Conservation (phyloP, 2,113 vertebrate genomes). For the Cyprinus carpio region DNA sequence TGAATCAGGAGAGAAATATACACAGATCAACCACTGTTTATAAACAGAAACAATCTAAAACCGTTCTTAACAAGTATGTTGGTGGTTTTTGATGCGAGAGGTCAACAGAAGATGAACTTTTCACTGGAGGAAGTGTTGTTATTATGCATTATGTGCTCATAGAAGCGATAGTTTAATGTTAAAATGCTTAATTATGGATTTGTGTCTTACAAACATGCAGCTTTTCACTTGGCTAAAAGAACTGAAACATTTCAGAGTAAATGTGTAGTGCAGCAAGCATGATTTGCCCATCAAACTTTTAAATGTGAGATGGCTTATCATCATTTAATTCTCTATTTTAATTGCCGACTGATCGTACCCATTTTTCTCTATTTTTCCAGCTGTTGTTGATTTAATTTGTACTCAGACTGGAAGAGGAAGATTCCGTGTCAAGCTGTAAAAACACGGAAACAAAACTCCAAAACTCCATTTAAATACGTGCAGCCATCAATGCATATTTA, state of each 20-base stretch:
- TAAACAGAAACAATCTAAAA: no score
- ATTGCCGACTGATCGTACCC: not conserved
- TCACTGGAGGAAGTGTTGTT: no score
- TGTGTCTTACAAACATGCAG: no score
- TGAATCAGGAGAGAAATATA: no score
- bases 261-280: not conserved
- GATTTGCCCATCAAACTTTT: not conserved
- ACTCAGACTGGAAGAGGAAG: not conserved
- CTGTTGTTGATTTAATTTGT: conserved; percentile 9
- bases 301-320: not conserved
- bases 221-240: not conserved
- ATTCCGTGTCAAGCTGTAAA: not conserved
- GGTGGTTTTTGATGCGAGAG: no score
- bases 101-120: no score
- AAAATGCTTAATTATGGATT: no score
- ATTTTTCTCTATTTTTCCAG: not conserved
- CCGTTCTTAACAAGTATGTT: no score
- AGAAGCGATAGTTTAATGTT: no score
- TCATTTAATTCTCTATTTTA: not conserved
- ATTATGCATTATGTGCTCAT: no score
- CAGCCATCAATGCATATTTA: not conserved
- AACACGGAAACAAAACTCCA: no score
- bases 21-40: no score
- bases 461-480: not conserved
- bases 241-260: not conserved